phyloP scores from a whole-genome alignment of 2,797 vertebrate genomes.

The Cheirogaleus major region DNA sequence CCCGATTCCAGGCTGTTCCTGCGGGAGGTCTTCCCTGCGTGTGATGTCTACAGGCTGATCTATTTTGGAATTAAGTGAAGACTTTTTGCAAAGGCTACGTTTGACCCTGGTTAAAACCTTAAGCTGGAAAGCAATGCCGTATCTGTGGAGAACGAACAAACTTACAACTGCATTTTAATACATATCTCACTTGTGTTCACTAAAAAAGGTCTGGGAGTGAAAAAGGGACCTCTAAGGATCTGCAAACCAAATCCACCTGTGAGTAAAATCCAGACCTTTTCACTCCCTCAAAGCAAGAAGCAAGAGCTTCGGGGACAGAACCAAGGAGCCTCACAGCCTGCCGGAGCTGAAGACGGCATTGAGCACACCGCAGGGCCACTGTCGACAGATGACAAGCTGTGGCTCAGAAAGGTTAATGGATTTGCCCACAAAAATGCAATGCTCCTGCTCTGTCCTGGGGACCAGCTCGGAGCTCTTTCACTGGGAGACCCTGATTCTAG shows the following conservation, averaged over 20 bases:
- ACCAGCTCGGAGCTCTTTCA: neutral
- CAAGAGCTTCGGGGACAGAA: neutral
- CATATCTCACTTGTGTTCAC: neutral
- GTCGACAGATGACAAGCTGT: neutral
- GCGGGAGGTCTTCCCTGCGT: rapidly evolving
- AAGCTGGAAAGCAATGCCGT: neutral
- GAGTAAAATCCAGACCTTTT: neutral
- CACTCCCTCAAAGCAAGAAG: neutral
- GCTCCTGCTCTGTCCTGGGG: too few species aligned
- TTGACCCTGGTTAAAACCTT: neutral
- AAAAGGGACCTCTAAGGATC: neutral
- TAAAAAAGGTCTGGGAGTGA: neutral
- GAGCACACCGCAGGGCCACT: rapidly evolving
- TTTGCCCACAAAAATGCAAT: neutral
- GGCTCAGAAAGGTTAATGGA: neutral
- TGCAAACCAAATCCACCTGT: neutral
- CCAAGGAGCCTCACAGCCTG: neutral
- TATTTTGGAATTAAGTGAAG: neutral
- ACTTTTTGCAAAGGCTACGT: neutral
- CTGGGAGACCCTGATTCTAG: neutral
- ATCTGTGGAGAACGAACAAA: neutral
- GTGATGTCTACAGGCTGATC: neutral
- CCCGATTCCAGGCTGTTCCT: neutral
- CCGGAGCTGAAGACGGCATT: neutral
- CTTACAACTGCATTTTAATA: neutral